These are phyloP conservation scores for Gastrophysa polygoni DNA, from an alignment of 2,888 invertebrate species.

Conservation along the genomic window DNA sequence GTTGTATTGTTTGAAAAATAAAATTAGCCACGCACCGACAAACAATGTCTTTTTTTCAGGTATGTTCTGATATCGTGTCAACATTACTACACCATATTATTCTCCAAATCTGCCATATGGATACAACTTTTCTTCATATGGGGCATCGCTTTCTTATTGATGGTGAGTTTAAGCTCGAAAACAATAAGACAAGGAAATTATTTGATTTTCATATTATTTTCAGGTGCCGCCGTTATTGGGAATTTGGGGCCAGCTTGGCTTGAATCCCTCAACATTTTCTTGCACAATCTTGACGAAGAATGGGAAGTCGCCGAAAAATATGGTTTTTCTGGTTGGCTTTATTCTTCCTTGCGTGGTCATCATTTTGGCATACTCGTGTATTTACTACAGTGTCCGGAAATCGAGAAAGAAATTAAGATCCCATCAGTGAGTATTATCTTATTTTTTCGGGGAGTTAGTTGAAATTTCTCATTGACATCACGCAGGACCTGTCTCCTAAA, in stretches of 20 bases:
- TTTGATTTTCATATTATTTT: no score
- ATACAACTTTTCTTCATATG: conserved; percentile 81
- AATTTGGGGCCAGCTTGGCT: conserved; percentile 83
- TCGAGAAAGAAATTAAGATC: conserved; percentile 76
- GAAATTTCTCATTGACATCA: no score
- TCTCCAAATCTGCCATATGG: conserved; percentile 74
- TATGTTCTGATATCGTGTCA: conserved; percentile 85
- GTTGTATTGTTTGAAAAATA: no score
- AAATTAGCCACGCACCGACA: no score
- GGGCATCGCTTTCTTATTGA: conserved; percentile 75
- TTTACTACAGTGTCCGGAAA: conserved; percentile 78
- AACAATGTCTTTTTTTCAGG: conserved; percentile 62
- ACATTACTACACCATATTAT: conserved; percentile 78
- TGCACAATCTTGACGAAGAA: conserved; percentile 85
- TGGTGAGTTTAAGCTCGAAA: conserved; percentile 64
- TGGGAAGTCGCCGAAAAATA: conserved; percentile 82
- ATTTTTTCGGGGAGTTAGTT: no score
- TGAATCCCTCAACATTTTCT: conserved; percentile 81
- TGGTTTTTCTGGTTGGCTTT: conserved; percentile 82
- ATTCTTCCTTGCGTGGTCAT: conserved; percentile 84
- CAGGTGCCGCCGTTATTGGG: conserved; percentile 80
- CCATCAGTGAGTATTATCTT: conserved; percentile 65
- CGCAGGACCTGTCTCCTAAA: no score
- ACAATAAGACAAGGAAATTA: background rate
- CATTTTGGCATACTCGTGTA: conserved; percentile 83